Base-by-base conservation (phyloP, 2,888 invertebrate species). In the Drosophila atripex region DNA sequence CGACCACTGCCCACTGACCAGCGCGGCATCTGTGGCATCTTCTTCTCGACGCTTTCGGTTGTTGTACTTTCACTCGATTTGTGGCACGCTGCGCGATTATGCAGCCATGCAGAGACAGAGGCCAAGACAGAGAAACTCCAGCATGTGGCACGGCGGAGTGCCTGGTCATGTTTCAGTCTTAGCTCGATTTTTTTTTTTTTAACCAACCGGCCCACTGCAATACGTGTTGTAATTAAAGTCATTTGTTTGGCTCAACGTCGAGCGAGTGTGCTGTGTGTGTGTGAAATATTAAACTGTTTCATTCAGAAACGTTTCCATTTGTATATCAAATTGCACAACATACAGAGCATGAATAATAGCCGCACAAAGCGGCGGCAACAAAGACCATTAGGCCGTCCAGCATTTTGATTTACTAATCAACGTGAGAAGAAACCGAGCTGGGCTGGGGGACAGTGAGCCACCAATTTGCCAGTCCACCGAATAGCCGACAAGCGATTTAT, bases 21-120 rank as follows among this genome's bases (percentile, higher is more conserved):
- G 2, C 14, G 35, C 35, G 35, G n/a, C n/a, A 12, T n/a, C 35
- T 35, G 35, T 35, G 71, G 66, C 64, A 49, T 68, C 71, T 69
- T 69, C 68, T 53, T 28, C 30, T 18, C 49, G 66, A 53, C 66
- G 83, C 77, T 83, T 78, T 83, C 78, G 73, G 79, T 64, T 64
- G 73, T 32, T 14, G 49, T 71, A 80, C 80, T 80, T 80, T 80
- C 80, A 80, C 80, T 80, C 75, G 58, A 41, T 65, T 60, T 76
- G 78, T 52, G 70, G 78, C 80, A 78, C 75, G 78, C 46, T 61
- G 71, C 46, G 63, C 77, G 83, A 82, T 76, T 83, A 86, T 76
- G 86, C 86, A 80, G 86, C 75, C 77, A 83, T 75, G 73, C 80
- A 84, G 52, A 60, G 71, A 60, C 59, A 52, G 45, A 56, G 66